Conservation (phyloP, 2,797 vertebrate species). For the Scolopax bukidnonensis region DNA sequence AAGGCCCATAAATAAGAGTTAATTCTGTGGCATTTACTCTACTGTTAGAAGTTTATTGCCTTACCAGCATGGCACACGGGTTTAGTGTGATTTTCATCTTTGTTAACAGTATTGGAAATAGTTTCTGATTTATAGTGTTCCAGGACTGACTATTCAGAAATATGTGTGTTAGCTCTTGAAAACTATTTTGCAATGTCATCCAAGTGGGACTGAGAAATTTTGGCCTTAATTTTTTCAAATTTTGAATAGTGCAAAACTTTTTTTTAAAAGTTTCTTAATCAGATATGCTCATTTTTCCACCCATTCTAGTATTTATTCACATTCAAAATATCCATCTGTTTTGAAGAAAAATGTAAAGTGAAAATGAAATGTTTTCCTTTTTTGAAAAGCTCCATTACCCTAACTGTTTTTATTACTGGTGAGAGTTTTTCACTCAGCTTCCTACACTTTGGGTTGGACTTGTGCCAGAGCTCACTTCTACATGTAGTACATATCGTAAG, state of each 20-base stretch:
- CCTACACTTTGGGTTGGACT: constrained; percentile 33
- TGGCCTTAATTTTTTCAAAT: neutral
- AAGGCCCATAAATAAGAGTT: neutral
- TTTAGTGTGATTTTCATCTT: neutral
- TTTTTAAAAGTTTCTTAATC: neutral
- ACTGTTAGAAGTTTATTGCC: neutral
- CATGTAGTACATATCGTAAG: neutral
- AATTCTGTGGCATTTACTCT: neutral
- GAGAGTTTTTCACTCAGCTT: constrained; percentile 53
- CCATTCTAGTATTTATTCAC: constrained; percentile 6
- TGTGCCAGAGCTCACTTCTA: neutral
- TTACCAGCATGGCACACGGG: neutral
- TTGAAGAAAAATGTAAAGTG: constrained; percentile 46
- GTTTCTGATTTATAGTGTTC: neutral
- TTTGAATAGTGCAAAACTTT: neutral
- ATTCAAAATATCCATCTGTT: constrained; percentile 40
- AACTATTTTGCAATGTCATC: neutral
- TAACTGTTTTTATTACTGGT: constrained; percentile 45
- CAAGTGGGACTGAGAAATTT: neutral
- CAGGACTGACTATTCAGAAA: neutral
- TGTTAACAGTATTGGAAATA: neutral
- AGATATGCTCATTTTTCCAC: constrained; percentile 2
- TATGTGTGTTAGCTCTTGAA: neutral
- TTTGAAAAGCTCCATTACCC: constrained; percentile 61
- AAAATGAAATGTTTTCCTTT: constrained; percentile 43